Evolutionary conservation across 2,797 vertebrate species (phyloP), one percentile per base, ranked within the genome.

Genomic region (Sebastes vulpes): DNA sequence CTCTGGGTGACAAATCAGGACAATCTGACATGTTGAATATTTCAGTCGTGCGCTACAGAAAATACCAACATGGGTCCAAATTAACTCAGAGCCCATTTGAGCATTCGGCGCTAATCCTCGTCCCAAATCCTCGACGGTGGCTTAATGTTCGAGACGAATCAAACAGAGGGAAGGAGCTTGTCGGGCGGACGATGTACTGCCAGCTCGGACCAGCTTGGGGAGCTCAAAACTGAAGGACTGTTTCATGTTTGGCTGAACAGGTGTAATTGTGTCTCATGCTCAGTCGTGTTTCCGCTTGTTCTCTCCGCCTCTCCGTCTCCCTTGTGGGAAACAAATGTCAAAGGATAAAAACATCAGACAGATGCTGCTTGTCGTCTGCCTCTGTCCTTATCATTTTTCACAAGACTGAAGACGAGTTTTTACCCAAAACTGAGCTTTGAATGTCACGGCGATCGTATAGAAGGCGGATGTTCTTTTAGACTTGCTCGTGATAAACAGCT

Each of bases 191-290:
- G 68, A 72, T 59, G 68, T 31, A 56, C 21, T 1, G 68, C 58
- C 76, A 70, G 76, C 59, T 54, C 4, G 3, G 77, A 69, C 77
- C 86, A 35, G 75, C 56, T 73, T 12, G 31, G 31, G 48, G 48
- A 84, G 57, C n/a, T 75, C 68, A 56, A 56, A 70, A 79, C 72
- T 65, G 70, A 72, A 81, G 61, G 61, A 86, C 63, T 72, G 84
- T 67, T 88, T 92, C 78, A 81, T 92, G 87, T 90, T 71, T 79
- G 86, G 56, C 50, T 91, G 91, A 90, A 84, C 89, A 93, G 91
- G 91, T 94, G 90, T 81, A 93, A 90, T 89, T 82, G 75, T 84
- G 83, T 90, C 90, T 90, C 82, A 90, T 68, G 89, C 88, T 93
- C 82, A 6, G 76, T 72, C 67, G 54, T 86, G 76, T 88, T 87